phyloP scores from a whole-genome alignment of 2,888 invertebrate species.

The Lamproptera curius region DNA sequence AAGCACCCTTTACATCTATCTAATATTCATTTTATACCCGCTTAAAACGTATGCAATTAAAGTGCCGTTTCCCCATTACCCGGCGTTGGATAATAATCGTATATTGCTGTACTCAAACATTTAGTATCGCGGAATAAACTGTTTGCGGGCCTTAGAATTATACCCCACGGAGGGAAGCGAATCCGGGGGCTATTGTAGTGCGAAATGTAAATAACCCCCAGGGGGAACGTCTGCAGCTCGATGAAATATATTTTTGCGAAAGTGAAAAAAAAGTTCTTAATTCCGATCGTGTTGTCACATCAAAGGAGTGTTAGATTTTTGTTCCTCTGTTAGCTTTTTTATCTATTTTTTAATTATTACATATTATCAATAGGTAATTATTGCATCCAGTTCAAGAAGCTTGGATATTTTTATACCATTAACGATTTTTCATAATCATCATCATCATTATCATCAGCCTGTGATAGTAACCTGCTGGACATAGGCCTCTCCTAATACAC shows the following conservation, averaged over 20 bases:
- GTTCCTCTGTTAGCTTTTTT: too few species aligned
- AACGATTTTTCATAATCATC: too few species aligned
- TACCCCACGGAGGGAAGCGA: slow-evolving; percentile 6
- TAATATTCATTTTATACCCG: not conserved
- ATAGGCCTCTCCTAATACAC: too few species aligned
- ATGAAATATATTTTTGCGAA: slow-evolving; percentile 8
- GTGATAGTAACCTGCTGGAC: too few species aligned
- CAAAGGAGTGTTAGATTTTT: too few species aligned
- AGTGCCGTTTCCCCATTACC: slow-evolving; percentile 4
- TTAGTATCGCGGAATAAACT: slow-evolving; percentile 14
- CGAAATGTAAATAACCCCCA: slow-evolving; percentile 14
- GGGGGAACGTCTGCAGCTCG: not conserved
- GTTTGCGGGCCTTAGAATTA: slow-evolving; percentile 15
- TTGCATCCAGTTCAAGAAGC: too few species aligned
- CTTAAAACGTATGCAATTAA: slow-evolving; percentile 5
- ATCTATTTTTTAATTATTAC: too few species aligned
- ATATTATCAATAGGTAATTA: too few species aligned
- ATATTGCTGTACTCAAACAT: slow-evolving; percentile 18
- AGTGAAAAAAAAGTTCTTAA: too few species aligned
- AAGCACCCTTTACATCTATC: not conserved
- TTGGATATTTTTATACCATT: too few species aligned
- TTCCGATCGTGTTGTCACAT: too few species aligned
- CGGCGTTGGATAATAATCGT: slow-evolving; percentile 14
- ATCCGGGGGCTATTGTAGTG: slow-evolving; percentile 10
- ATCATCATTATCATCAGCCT: too few species aligned